Conservation (phyloP, 2,113 vertebrate genomes). For the Archocentrus centrarchus region DNA sequence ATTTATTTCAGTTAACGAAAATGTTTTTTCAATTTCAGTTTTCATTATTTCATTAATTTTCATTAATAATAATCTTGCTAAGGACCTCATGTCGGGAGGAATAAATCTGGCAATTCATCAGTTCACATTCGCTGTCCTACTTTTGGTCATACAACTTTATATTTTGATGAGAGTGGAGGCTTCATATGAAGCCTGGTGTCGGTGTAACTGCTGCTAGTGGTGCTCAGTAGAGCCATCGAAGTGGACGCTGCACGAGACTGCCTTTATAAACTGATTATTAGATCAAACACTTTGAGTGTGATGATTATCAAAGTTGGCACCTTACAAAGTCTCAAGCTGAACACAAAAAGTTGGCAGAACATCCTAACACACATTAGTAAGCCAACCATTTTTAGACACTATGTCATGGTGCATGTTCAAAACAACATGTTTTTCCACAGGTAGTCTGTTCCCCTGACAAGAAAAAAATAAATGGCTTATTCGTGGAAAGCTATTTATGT, state of each 20-base stretch:
- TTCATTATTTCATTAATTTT: too few species aligned
- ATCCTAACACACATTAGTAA: neutral
- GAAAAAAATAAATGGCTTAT: constrained; percentile 2
- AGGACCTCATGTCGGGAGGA: neutral
- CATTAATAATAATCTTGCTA: neutral
- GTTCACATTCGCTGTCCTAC: neutral
- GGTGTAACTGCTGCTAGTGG: neutral
- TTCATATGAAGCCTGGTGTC: neutral
- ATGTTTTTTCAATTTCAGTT: too few species aligned
- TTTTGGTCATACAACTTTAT: neutral
- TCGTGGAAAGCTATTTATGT: neutral
- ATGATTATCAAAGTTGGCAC: neutral
- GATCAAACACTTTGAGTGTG: neutral
- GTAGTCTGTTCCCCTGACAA: neutral
- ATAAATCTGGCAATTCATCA: neutral
- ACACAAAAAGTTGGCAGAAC: neutral
- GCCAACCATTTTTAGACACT: neutral
- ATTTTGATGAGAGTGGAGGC: neutral
- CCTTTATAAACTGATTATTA: neutral
- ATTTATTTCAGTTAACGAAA: too few species aligned
- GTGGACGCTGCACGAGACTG: neutral
- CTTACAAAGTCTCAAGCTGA: neutral
- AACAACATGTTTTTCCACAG: constrained; percentile 1
- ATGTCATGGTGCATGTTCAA: neutral
- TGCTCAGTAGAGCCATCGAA: neutral